These are phyloP conservation scores for Trichonephila clavata DNA, from an alignment of 1,140 invertebrate species.

Conservation along the genomic window DNA sequence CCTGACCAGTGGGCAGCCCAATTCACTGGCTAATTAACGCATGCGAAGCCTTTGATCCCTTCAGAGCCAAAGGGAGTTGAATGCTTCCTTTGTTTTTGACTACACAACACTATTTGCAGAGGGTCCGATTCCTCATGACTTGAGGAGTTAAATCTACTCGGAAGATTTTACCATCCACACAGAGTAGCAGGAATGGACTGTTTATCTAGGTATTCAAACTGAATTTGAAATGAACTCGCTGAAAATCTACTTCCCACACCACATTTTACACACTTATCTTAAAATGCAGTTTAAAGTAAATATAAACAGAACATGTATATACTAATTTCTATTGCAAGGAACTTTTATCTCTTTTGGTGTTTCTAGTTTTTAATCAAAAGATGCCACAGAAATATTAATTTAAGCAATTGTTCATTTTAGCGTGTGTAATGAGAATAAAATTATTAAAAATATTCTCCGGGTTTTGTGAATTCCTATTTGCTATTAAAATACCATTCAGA, in stretches of 20 bases:
- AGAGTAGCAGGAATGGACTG: neutral
- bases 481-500: too few relatives aligned
- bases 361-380: too few relatives aligned
- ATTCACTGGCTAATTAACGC: constrained; percentile 39
- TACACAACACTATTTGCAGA: constrained; percentile 2
- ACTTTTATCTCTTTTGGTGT: too few relatives aligned
- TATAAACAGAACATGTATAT: too few relatives aligned
- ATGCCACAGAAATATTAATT: too few relatives aligned
- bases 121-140: neutral
- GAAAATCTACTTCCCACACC: neutral
- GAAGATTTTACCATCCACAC: neutral
- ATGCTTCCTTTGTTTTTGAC: constrained; percentile 28
- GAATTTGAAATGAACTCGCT: neutral
- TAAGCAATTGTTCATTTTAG: too few relatives aligned
- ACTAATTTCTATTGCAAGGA: too few relatives aligned
- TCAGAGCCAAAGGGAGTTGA: neutral
- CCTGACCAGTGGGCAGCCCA: constrained; percentile 44
- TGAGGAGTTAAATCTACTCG: neutral
- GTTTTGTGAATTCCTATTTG: too few relatives aligned
- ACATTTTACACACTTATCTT: too few relatives aligned
- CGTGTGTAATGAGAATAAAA: too few relatives aligned
- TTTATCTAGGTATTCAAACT: neutral
- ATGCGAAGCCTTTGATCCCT: constrained; percentile 15
- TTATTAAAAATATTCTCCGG: too few relatives aligned
- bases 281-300: too few relatives aligned